Conservation (phyloP, 2,113 vertebrate species). For the Phoenicopterus ruber region DNA sequence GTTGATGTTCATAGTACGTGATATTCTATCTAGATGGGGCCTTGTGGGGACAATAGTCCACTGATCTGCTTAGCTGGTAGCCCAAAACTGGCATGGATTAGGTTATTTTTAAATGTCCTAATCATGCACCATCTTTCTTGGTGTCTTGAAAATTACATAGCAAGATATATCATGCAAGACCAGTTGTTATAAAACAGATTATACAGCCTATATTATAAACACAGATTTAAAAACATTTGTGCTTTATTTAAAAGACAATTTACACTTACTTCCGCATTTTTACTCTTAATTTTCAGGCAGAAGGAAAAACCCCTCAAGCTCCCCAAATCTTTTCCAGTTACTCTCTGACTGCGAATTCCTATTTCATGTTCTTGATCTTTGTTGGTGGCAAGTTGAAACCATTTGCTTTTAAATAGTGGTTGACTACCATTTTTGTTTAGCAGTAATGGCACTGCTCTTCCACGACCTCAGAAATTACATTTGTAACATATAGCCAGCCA, state of each 20-base stretch:
- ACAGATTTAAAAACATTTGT: neutral
- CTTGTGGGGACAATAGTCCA: neutral
- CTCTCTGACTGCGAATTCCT: neutral
- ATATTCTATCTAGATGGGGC: neutral
- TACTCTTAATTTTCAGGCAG: neutral
- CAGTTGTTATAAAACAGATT: neutral
- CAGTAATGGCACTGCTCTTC: neutral
- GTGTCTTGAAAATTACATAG: neutral
- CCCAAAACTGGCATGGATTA: neutral
- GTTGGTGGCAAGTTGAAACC: conserved; percentile 35
- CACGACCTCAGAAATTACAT: neutral
- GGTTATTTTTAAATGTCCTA: neutral
- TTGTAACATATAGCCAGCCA: neutral
- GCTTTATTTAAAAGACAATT: conserved; percentile 7
- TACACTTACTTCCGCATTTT: conserved; percentile 24
- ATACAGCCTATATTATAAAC: neutral
- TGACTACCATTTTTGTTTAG: neutral
- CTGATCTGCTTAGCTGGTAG: neutral
- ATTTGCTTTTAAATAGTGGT: neutral
- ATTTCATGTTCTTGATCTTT: conserved; percentile 37
- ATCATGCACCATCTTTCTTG: neutral
- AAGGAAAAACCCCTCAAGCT: neutral
- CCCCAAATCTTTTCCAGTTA: neutral
- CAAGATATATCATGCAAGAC: neutral
- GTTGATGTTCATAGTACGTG: fast-evolving